Percentiles rank a stretch among this genome's conserved stretches.
phyloP scores from a whole-genome alignment of 2,888 invertebrate species.

The Epirrhoe alternata region DNA sequence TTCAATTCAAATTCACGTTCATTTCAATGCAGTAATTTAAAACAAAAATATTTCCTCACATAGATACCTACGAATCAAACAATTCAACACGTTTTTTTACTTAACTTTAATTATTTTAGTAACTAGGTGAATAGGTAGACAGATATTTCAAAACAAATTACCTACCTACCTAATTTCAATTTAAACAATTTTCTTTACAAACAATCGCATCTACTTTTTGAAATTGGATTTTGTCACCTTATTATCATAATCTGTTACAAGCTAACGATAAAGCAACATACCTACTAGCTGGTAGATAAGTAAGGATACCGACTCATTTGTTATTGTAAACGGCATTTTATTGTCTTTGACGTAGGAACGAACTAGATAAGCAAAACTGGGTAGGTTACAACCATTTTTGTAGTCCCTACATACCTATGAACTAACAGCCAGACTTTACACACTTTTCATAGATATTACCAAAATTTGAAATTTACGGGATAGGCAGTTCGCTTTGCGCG shows the following conservation, averaged over 20 bases:
- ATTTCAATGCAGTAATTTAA: neutral
- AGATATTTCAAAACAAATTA: neutral
- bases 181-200: neutral
- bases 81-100: slow-evolving; percentile 1
- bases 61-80: neutral
- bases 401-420: too few species aligned
- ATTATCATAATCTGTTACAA: slow-evolving; percentile 1
- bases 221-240: slow-evolving; percentile 3
- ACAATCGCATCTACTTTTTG: neutral
- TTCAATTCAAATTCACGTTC: neutral
- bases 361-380: neutral
- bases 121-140: neutral
- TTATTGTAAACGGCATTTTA: neutral
- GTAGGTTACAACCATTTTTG: neutral
- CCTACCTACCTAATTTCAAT: slow-evolving; percentile 1
- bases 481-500: neutral
- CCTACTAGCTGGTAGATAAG: neutral
- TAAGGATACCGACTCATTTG: neutral
- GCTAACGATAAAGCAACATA: neutral
- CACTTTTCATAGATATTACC: too few species aligned
- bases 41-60: neutral
- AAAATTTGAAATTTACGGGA: too few species aligned
- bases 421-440: too few species aligned
- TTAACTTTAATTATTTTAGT: neutral
- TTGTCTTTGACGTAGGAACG: neutral